Base-by-base conservation (phyloP, 2,797 vertebrate species). In the Danio kyathit region DNA sequence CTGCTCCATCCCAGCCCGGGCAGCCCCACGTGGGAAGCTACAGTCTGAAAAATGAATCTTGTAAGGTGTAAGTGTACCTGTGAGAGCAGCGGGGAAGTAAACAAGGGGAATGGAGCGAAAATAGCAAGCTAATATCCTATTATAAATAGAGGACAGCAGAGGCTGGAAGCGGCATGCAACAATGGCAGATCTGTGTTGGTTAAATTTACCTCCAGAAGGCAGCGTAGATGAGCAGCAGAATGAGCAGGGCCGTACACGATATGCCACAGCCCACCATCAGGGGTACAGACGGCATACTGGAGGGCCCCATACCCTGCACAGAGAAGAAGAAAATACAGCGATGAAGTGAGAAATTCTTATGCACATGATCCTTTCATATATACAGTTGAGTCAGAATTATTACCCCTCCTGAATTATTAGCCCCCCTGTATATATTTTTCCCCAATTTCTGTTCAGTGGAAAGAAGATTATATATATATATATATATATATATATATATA, bases 261-360 rank as follows among this genome's bases (percentile, higher is more conserved):
- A 99, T 94, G 0, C 96, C 97, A 5, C 98, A 98, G 85, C 98
- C 98, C n/a, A 99, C 98, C 96, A 99, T 97, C 51, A 99, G 94
- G 0, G 98, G 97, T 82, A 99, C 96, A 0, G 97, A 99, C 1
- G 97, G 97, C 82, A 94, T 91, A 80, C 96, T 95, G 38, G 94
- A 94, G 43, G 95, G 93, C 91, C 97, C 96, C 96, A 99, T 97
- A 82, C 94, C 95, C 98, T 98, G 88, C 10, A 79, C 54, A 78
- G 13, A 83, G 40, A 75, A 16, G 44, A 13, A 66, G 49, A 76
- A 48, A 46, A 51, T 60, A 60, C 72, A 29, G 29, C 29, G n/a
- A n/a, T n/a, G n/a, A n/a, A n/a, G n/a, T n/a, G n/a, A n/a, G n/a
- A n/a, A n/a, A n/a, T n/a, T n/a, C n/a, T n/a, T n/a, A n/a, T n/a